These are phyloP conservation scores for Botia kubotai DNA, from an alignment of 2,797 vertebrate genomes.

Conservation along the genomic window DNA sequence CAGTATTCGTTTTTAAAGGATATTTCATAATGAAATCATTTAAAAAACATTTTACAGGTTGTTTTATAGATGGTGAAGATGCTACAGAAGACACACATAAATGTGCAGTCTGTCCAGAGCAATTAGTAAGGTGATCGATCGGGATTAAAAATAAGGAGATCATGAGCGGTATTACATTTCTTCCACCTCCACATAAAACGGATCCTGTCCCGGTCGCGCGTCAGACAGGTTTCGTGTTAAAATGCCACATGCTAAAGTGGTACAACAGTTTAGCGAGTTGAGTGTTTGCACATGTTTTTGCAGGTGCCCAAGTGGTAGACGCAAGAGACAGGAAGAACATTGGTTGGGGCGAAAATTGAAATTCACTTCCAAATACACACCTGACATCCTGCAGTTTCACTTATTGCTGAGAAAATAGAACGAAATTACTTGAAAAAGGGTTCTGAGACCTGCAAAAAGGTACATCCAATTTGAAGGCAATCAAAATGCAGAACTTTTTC, in stretches of 20 bases:
- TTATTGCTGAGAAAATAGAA: constrained; percentile 41
- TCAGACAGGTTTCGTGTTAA: not conserved
- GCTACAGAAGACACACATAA: not conserved
- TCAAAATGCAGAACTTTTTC: constrained; percentile 72
- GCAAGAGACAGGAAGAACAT: not conserved
- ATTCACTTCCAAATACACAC: not conserved
- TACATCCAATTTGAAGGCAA: constrained; percentile 79
- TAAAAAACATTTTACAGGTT: not conserved
- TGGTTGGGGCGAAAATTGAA: constrained; percentile 4
- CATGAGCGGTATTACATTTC: not conserved
- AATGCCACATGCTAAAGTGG: not conserved
- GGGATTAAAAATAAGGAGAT: not conserved
- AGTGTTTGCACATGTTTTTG: not conserved
- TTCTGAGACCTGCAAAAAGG: constrained; percentile 66
- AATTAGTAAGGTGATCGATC: not conserved
- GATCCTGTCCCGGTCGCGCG: not conserved
- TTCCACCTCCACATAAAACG: not conserved
- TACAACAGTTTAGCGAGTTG: not conserved
- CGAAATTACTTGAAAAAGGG: constrained; percentile 53
- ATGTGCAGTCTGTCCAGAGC: not conserved
- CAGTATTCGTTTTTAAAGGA: not conserved
- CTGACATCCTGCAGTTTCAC: constrained; percentile 59
- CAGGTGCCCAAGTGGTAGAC: not conserved
- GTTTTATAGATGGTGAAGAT: no score
- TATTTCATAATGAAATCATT: no score